Base-by-base conservation (phyloP, 64 coral and sea anemone species). In the Pocillopora verrucosa region DNA sequence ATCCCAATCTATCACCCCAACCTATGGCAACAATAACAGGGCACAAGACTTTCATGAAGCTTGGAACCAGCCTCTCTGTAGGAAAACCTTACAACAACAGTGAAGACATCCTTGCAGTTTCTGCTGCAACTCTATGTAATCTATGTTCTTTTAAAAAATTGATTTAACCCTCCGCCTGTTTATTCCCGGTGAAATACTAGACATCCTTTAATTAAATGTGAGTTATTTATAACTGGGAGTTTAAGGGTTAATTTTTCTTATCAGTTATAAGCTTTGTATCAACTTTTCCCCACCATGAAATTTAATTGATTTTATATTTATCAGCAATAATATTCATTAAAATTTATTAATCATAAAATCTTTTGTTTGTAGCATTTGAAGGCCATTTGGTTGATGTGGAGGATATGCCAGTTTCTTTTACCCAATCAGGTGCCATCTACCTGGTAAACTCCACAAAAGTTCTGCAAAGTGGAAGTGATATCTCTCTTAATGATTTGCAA, bases 381-480 rank as follows among this genome's bases (percentile, higher is more conserved):
- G 94, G 94, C 37, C 73, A 77, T 26, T 14, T 92, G 24, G 22
- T 72, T 63, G 24, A 90, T 34, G 26, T 88, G 11, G 13, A 72
- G 7, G 67, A 70, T 11, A 45, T 85, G n/a, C 65, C 82, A 41
- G 36, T 72, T 19, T 11, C 81, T 1, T 96, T 96, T 77, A 92
- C 93, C 63, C 95, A 96, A 90, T 79, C 90, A 63, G 95, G 95
- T 38, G 72, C 77, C 20, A 70, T 96, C 25, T 96, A 93, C 74
- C 41, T 96, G 14, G 61, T 88, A 19, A 96, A 96, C 72, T 16
- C 93, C 38, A 91, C 87, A 65, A 69, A 67, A 16, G 67, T 90
- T 68, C 26, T 96, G 30, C 87, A 78, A 10, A 82, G 58, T 20
- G 59, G 75, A 72, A 85, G 72, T 22, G 63, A 91, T 61, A 36